phyloP scores from a whole-genome alignment of 2,797 vertebrate species.

The Orestias chungarensis region DNA sequence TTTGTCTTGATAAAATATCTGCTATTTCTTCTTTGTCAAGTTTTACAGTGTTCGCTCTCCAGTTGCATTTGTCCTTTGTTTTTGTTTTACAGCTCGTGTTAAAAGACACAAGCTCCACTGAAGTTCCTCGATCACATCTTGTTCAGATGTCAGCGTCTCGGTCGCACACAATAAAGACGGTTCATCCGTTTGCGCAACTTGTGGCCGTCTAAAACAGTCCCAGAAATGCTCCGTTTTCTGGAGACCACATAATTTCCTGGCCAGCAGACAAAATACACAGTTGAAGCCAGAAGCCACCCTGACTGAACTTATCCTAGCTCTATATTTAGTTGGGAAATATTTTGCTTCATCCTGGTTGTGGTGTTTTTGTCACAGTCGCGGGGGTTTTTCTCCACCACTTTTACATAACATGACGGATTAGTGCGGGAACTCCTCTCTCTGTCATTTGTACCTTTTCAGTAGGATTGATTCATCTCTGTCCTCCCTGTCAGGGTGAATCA shows the following conservation, averaged over 20 bases:
- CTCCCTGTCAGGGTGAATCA: conserved; percentile 56
- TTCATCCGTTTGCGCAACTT: conserved; percentile 29
- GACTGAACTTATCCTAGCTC: conserved; percentile 43
- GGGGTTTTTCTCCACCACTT: conserved; percentile 50
- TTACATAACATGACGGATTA: conserved; percentile 28
- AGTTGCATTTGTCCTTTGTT: conserved; percentile 33
- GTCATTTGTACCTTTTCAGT: conserved; percentile 52
- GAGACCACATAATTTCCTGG: conserved; percentile 72
- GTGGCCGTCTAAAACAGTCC: conserved; percentile 51
- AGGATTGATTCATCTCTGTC: conserved; percentile 48
- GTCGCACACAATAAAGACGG: conserved; percentile 35
- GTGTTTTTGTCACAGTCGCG: conserved; percentile 38
- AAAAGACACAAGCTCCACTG: conserved; percentile 30
- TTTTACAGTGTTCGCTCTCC: conserved; percentile 29
- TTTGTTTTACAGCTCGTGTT: conserved; percentile 50
- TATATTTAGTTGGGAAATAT: conserved; percentile 44
- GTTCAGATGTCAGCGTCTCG: conserved; percentile 42
- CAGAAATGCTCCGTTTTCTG: conserved; percentile 55
- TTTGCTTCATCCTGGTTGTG: conserved; percentile 36
- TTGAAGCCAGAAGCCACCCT: conserved; percentile 52
- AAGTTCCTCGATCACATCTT: conserved; percentile 44
- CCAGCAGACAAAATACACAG: conserved; percentile 61
- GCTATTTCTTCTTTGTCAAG: conserved; percentile 5
- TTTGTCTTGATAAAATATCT: background rate
- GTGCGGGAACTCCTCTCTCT: conserved; percentile 37